phyloP scores from a whole-genome alignment of 2,888 invertebrate species.

The Phyto melanocephala region DNA sequence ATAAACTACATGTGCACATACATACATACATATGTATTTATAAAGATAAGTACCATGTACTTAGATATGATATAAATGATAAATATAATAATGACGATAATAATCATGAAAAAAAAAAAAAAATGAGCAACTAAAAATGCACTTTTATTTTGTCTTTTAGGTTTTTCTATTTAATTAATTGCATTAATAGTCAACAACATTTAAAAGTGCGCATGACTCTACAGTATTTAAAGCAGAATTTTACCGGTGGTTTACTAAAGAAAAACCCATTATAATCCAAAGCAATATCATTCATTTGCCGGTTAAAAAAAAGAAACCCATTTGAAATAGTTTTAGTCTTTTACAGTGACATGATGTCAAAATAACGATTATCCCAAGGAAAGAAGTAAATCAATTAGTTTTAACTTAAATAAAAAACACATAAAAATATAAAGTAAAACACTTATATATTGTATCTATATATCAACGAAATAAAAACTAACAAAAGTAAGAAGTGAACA shows the following conservation, averaged over 20 bases:
- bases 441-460: neutral
- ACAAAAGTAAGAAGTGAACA: constrained; percentile 46
- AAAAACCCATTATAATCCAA: constrained; percentile 31
- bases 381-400: neutral
- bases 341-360: constrained; percentile 46
- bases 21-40: too few relatives aligned
- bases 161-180: neutral
- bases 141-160: constrained; percentile 8
- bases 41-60: too few relatives aligned
- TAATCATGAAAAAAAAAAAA: constrained; percentile 37
- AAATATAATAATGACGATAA: constrained; percentile 18
- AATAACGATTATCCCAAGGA: constrained; percentile 27
- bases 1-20: too few relatives aligned
- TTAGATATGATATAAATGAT: too few relatives aligned
- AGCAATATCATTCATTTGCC: constrained; percentile 41
- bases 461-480: neutral
- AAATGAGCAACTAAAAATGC: constrained; percentile 39
- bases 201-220: constrained; percentile 70
- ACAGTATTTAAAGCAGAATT: constrained; percentile 58
- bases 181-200: constrained; percentile 14
- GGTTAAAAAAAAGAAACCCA: constrained; percentile 41
- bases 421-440: neutral
- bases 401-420: neutral
- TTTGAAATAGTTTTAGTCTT: constrained; percentile 52
- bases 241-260: constrained; percentile 43